These are phyloP conservation scores for Geotrupes spiniger DNA, from an alignment of 2,888 invertebrate genomes.

Conservation along the genomic window DNA sequence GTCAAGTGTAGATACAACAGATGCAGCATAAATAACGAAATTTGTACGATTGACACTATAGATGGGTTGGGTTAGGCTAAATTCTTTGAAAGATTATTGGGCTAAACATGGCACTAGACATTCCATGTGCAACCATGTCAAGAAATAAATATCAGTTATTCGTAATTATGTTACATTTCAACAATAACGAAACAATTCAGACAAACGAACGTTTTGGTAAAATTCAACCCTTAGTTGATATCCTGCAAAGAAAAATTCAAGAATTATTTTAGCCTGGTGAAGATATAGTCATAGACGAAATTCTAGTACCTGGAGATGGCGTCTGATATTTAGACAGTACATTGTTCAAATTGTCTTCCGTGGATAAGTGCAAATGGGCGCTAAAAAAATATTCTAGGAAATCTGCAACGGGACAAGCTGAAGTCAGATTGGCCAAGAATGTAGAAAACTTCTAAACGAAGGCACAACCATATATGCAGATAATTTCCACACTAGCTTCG, in stretches of 20 bases:
- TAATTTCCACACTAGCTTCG: constrained; percentile 32
- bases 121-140: constrained; percentile 16
- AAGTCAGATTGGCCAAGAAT: constrained; percentile 14
- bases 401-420: constrained; percentile 18
- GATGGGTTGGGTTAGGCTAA: no score
- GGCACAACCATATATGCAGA: constrained; percentile 24
- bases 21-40: constrained; percentile 19
- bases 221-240: constrained; percentile 19
- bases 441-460: constrained; percentile 14
- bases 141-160: constrained; percentile 20
- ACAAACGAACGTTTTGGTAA: constrained; percentile 16
- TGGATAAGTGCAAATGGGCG: constrained; percentile 15
- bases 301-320: constrained; percentile 14
- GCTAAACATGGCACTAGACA: constrained; percentile 11
- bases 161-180: constrained; percentile 21
- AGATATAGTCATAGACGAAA: constrained; percentile 23
- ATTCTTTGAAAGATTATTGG: no score
- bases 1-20: no score
- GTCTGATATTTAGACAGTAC: constrained; percentile 16
- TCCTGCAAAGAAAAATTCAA: constrained; percentile 17
- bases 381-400: constrained; percentile 18
- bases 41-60: constrained; percentile 17
- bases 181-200: constrained; percentile 20
- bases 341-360: constrained; percentile 16
- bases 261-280: constrained; percentile 14